Conservation (phyloP, 2,888 invertebrate genomes). For the Phalangium opilio region DNA sequence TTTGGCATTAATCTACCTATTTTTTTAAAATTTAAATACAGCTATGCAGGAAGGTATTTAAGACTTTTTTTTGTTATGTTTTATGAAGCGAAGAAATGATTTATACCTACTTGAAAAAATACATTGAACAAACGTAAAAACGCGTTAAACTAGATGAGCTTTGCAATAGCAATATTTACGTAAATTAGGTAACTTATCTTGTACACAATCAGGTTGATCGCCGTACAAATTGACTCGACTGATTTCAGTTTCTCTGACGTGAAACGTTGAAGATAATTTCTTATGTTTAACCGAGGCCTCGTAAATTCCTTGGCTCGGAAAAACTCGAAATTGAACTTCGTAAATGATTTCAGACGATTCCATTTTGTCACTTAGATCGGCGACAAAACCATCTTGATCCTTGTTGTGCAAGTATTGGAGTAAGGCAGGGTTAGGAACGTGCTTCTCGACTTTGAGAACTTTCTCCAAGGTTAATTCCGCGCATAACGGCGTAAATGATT, state of each 20-base stretch:
- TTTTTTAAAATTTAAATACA: no score
- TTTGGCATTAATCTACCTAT: no score
- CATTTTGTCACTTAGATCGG: constrained; percentile 53
- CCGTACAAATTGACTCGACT: constrained; percentile 72
- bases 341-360: constrained; percentile 46
- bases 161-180: constrained; percentile 71
- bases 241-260: constrained; percentile 49
- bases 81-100: no score
- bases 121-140: no score
- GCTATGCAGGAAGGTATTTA: no score
- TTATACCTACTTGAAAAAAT: no score
- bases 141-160: constrained; percentile 42
- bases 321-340: constrained; percentile 57
- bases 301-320: constrained; percentile 60
- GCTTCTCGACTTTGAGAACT: constrained; percentile 52
- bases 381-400: constrained; percentile 70
- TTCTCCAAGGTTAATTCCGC: constrained; percentile 41
- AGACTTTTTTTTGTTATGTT: no score
- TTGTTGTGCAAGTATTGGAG: constrained; percentile 52
- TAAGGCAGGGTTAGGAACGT: constrained; percentile 49
- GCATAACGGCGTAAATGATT: constrained; percentile 45
- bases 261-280: constrained; percentile 41
- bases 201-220: constrained; percentile 61
- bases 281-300: constrained; percentile 61
- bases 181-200: constrained; percentile 50